Conservation (phyloP, 92 coral and sea anemone species). For the Phenganax subtilis region DNA sequence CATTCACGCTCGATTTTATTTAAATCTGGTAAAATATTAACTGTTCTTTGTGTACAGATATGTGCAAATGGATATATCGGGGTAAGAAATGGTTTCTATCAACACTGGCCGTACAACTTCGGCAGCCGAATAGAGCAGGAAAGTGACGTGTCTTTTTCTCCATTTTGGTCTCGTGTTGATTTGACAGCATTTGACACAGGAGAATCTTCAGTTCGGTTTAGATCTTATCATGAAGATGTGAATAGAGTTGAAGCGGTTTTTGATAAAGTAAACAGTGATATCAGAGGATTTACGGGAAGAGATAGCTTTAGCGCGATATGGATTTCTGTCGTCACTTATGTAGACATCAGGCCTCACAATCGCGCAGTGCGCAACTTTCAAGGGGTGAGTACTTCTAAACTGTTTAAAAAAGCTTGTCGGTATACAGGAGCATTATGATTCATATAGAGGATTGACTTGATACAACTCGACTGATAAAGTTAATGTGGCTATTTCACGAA, state of each 20-base stretch:
- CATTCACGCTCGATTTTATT: not conserved
- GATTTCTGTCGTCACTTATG: constrained; percentile 18
- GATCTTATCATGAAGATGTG: not conserved
- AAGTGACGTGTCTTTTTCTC: not conserved
- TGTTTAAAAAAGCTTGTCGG: not conserved
- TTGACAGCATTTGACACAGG: not conserved
- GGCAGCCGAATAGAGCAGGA: not conserved
- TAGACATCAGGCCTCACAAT: constrained; percentile 11
- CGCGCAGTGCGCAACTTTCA: not conserved
- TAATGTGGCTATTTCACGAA: too few species aligned
- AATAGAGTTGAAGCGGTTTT: constrained; percentile 1
- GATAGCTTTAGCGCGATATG: constrained; percentile 14
- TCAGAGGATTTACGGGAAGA: not conserved
- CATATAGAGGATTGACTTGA: too few species aligned
- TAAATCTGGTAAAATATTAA: not conserved
- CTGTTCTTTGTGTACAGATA: constrained; percentile 6
- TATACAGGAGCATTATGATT: too few species aligned
- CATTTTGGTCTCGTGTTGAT: constrained; percentile 29
- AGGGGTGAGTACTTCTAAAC: not conserved
- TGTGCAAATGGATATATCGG: constrained; percentile 30
- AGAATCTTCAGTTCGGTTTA: constrained; percentile 4
- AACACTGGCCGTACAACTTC: constrained; percentile 18
- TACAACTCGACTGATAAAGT: too few species aligned
- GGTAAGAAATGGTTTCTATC: constrained; percentile 2
- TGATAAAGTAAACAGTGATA: constrained; percentile 16